Percentiles rank a stretch among this genome's conserved stretches.
Conservation (phyloP, 53 echinoderm and acorn worm genomes). For the Holothuria leucospilota region DNA sequence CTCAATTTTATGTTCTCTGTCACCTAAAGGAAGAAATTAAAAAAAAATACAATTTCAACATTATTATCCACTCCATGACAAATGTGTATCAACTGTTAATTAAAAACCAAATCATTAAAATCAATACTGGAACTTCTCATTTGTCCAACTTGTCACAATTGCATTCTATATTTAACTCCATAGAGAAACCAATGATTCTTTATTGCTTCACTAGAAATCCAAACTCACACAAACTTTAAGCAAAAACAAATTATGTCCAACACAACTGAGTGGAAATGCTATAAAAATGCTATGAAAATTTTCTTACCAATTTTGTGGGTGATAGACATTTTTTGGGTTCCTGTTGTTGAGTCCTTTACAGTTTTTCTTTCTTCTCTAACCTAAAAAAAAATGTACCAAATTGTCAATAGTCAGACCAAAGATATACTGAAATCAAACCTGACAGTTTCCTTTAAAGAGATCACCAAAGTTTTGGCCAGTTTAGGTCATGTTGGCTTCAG, state of each 20-base stretch:
- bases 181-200: background rate
- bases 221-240: too few species aligned
- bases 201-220: too few species aligned
- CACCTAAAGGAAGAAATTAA: conserved; percentile 62
- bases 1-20: conserved; percentile 80
- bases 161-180: background rate
- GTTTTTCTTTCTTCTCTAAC: conserved; percentile 85
- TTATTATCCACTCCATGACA: background rate
- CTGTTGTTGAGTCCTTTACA: conserved; percentile 75
- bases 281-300: too few species aligned
- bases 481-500: too few species aligned
- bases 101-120: background rate
- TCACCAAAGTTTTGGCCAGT: too few species aligned
- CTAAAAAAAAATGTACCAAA: conserved; percentile 42
- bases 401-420: background rate
- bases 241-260: too few species aligned
- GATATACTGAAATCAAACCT: too few species aligned
- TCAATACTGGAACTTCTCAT: background rate
- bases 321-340: conserved; percentile 86
- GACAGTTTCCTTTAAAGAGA: too few species aligned
- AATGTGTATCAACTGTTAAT: too few species aligned
- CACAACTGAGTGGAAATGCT: too few species aligned
- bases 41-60: background rate
- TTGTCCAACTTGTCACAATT: background rate
- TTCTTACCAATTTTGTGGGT: conserved; percentile 92